phyloP scores from a whole-genome alignment of 2,888 invertebrate genomes.

The Syrista parreyssii region DNA sequence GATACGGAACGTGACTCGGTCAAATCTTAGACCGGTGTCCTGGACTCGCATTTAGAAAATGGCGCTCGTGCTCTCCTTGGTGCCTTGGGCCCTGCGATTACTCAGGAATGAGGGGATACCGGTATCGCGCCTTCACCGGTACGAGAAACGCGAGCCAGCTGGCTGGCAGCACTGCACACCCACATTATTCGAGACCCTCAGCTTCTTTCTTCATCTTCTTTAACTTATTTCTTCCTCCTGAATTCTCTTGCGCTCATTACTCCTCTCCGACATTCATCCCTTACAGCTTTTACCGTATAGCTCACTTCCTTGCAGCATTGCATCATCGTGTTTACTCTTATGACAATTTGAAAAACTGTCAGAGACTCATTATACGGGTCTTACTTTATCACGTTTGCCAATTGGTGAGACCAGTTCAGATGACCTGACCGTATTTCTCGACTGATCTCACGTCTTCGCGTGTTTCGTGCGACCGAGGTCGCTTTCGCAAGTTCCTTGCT shows the following conservation, averaged over 20 bases:
- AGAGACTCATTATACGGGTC: too few species aligned
- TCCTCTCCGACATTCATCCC: not conserved
- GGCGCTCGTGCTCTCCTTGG: conserved; percentile 40
- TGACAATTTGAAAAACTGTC: not conserved
- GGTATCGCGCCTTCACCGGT: conserved; percentile 54
- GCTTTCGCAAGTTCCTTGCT: too few species aligned
- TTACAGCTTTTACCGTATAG: not conserved
- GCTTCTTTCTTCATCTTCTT: conserved; percentile 24
- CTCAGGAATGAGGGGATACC: conserved; percentile 65
- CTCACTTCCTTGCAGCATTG: not conserved
- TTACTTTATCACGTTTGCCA: too few species aligned
- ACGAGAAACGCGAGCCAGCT: conserved; percentile 41
- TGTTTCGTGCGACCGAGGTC: too few species aligned
- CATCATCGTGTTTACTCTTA: not conserved
- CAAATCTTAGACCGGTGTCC: conserved; percentile 35
- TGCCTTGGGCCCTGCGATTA: conserved; percentile 61
- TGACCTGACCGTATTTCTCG: too few species aligned
- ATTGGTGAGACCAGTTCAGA: too few species aligned
- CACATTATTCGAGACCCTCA: conserved; percentile 25
- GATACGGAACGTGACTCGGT: conserved; percentile 19
- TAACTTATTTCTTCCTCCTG: not conserved
- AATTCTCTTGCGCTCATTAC: not conserved
- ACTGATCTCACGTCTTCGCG: too few species aligned
- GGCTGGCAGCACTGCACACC: conserved; percentile 11
- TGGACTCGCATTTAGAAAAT: conserved; percentile 54